These are phyloP conservation scores for Lophotis ruficrista DNA, from an alignment of 2,113 vertebrate species.

Conservation along the genomic window DNA sequence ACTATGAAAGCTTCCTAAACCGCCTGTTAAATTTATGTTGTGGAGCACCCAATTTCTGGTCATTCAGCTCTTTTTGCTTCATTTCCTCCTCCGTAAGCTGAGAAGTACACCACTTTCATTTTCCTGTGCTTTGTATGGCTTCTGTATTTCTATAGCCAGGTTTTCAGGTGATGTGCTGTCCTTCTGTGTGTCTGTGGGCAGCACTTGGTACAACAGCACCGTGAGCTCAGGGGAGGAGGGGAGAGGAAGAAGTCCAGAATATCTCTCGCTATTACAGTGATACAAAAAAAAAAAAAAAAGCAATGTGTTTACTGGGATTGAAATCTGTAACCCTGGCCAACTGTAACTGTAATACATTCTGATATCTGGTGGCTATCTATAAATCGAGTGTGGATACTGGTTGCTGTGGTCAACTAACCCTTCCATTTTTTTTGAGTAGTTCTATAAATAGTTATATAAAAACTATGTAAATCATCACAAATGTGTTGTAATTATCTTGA, in stretches of 20 bases:
- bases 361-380: not conserved
- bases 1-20: not conserved
- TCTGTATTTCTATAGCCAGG: not conserved
- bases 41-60: not conserved
- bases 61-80: not conserved
- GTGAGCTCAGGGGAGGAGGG: not conserved
- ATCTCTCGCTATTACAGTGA: not conserved
- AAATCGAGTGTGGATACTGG: not conserved
- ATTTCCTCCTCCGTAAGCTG: not conserved
- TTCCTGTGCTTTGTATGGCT: not conserved
- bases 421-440: not conserved
- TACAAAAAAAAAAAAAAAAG: not conserved
- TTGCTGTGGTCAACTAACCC: not conserved
- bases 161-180: not conserved
- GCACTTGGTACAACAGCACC: fast-evolving
- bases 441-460: not conserved
- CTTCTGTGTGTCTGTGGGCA: not conserved
- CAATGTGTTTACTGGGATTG: not conserved
- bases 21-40: not conserved
- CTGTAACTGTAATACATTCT: not conserved
- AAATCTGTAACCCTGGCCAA: not conserved
- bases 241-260: not conserved
- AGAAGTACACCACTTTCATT: not conserved
- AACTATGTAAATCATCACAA: not conserved
- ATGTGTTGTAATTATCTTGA: conserved; percentile 16